A percentile compares a stretch with the other conserved stretches of the same genome.
Conservation (phyloP, 30 jellyfish, hydroid and myxozoan genomes). For the Turritopsis dohrnii region DNA sequence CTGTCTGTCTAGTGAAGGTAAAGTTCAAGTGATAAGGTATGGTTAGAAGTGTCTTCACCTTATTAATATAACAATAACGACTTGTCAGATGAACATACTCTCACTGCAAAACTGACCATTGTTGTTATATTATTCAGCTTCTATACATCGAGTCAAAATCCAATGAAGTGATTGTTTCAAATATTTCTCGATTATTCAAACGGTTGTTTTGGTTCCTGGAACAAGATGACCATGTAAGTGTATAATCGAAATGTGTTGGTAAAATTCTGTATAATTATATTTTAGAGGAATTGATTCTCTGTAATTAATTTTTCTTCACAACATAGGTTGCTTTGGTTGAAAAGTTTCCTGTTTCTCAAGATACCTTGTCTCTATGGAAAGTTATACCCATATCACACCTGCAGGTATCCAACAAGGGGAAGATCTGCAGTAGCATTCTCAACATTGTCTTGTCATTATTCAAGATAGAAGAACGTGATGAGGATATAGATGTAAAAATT, state of each 20-base stretch:
- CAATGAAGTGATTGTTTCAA: neutral
- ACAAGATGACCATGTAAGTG: neutral
- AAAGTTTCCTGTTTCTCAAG: neutral
- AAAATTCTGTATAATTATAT: no score
- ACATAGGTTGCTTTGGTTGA: neutral
- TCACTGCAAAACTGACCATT: neutral
- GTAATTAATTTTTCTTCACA: no score
- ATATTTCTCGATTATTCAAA: neutral
- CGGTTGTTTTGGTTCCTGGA: neutral
- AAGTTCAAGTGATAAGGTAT: no score
- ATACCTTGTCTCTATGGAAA: neutral
- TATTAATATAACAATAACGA: neutral
- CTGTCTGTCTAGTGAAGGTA: no score
- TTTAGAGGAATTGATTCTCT: no score
- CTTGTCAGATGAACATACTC: neutral
- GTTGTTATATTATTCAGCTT: neutral
- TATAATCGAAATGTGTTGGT: no score
- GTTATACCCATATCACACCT: neutral
- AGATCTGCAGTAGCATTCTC: neutral
- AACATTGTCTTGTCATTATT: neutral
- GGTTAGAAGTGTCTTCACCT: no score
- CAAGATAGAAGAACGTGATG: neutral
- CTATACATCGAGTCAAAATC: neutral
- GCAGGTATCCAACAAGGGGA: neutral
- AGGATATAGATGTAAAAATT: neutral